phyloP scores from a whole-genome alignment of 2,888 invertebrate species.

The Aphidoletes aphidimyza region DNA sequence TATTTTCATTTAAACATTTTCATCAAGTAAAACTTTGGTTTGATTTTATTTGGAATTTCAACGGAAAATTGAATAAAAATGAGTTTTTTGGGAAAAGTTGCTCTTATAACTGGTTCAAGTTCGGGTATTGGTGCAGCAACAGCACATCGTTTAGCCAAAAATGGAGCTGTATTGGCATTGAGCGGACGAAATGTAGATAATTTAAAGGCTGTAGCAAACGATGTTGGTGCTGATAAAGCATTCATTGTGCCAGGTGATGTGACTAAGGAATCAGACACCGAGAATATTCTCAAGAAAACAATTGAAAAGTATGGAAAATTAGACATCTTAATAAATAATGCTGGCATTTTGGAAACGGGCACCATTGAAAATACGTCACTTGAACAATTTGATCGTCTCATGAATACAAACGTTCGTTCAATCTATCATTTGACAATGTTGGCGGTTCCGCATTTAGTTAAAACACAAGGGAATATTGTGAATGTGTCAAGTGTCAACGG shows the following conservation, averaged over 20 bases:
- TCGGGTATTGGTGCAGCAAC: slow-evolving; percentile 81
- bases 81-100: slow-evolving; percentile 72
- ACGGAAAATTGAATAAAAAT: slow-evolving; percentile 61
- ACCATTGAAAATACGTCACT: slow-evolving; percentile 86
- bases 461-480: slow-evolving; percentile 87
- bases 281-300: slow-evolving; percentile 76
- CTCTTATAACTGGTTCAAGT: slow-evolving; percentile 76
- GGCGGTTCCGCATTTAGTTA: slow-evolving; percentile 85
- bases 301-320: slow-evolving; percentile 79
- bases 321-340: slow-evolving; percentile 90
- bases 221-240: slow-evolving; percentile 69
- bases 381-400: slow-evolving; percentile 88
- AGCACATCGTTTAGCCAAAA: slow-evolving; percentile 74
- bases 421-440: slow-evolving; percentile 86
- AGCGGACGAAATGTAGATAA: slow-evolving; percentile 78
- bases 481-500: slow-evolving; percentile 97
- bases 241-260: slow-evolving; percentile 77
- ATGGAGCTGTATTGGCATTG: slow-evolving; percentile 73
- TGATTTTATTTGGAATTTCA: neutral
- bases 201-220: slow-evolving; percentile 71
- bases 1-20: neutral
- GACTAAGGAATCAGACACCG: slow-evolving; percentile 77
- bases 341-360: slow-evolving; percentile 85
- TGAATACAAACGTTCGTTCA: slow-evolving; percentile 89
- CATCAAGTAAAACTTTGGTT: neutral